Evolutionary conservation across 2,113 vertebrate genomes (phyloP), one percentile per base, ranked within the genome.

Genomic region (Coptodon rendalli): DNA sequence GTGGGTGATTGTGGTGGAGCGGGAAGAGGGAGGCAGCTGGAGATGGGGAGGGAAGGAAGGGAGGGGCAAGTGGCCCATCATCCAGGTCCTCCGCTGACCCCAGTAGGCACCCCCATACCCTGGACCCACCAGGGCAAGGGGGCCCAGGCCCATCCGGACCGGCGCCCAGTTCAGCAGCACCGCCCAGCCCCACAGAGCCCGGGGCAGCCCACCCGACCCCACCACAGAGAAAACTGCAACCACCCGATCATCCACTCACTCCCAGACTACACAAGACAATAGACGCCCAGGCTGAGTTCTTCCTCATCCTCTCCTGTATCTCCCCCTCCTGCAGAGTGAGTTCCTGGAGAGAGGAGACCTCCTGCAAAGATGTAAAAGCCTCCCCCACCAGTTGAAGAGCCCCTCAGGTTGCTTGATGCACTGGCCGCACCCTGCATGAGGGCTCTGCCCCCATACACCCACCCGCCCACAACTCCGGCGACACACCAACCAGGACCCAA

Each of bases 91-190:
- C 45, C 4, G 45, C 45, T 48, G 7, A 48, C 45, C 16, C 45
- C 45, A 48, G 16, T 17, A 17, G 16, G 7, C 45, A 48, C 45
- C 16, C 16, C 45, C 16, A 48, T 4, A 17, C 45, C 1, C 45
- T 50, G 45, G 7, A 50, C 7, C 45, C 7, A 50, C 45, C 45
- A 50, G 45, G 16, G 16, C 7, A 50, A 50, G 16, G 2, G 45
- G 16, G 45, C 45, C 0, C 45, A 50, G 45, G 45, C 16, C 16
- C 45, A 50, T 50, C 16, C 2, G 7, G 45, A 50, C 14, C 7
- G 1, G 7, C 0, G 45, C 7, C 45, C 45, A 50, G 16, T 4
- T 17, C 45, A 50, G 16, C 16, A 50, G 48, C 1, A 4, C 48
- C 48, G 0, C 16, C 48, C 48, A 2, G 50, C 50, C 50, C 8